Evolutionary conservation across 2,113 vertebrate genomes (phyloP).

Genomic region (Nipponia nippon): DNA sequence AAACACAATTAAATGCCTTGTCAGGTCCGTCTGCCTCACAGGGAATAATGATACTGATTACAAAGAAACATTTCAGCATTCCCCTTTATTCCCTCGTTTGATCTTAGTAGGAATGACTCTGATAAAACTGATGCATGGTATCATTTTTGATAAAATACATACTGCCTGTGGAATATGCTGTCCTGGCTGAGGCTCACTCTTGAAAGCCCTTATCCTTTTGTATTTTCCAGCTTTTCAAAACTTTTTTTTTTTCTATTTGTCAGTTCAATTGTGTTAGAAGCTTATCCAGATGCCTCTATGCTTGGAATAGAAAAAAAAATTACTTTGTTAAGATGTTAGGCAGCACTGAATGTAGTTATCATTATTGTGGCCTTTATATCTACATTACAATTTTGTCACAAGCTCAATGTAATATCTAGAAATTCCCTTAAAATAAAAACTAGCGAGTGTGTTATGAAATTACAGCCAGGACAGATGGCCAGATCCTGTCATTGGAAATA

Average conservation of each 20-base stretch:
- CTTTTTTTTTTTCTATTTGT: constrained; percentile 55
- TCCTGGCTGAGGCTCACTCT: constrained; percentile 8
- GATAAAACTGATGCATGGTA: constrained; percentile 49
- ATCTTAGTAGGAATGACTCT: constrained; percentile 45
- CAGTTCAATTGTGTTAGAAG: constrained; percentile 70
- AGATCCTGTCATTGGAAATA: constrained; percentile 86
- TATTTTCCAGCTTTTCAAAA: constrained; percentile 68
- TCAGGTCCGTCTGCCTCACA: constrained; percentile 60
- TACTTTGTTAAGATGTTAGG: constrained; percentile 81
- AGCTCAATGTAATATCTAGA: constrained; percentile 79
- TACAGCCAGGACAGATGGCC: constrained; percentile 85
- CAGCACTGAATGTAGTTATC: constrained; percentile 79
- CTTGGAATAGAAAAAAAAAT: constrained; percentile 52
- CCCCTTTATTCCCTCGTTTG: constrained; percentile 51
- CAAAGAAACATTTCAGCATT: constrained; percentile 62
- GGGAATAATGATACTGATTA: constrained; percentile 54
- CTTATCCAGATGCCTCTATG: constrained; percentile 56
- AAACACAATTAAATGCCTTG: constrained; percentile 70
- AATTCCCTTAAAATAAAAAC: constrained; percentile 86
- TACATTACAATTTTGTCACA: constrained; percentile 85
- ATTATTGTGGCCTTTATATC: constrained; percentile 83
- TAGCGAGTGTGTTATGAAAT: constrained; percentile 84
- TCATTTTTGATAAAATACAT: constrained; percentile 62
- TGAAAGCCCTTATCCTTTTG: constrained; percentile 40
- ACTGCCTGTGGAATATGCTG: constrained; percentile 35